Percentiles rank a stretch among this genome's conserved stretches.
These are phyloP conservation scores for Nymphalis polychloros DNA, from an alignment of 2,888 invertebrate species.

Conservation along the genomic window DNA sequence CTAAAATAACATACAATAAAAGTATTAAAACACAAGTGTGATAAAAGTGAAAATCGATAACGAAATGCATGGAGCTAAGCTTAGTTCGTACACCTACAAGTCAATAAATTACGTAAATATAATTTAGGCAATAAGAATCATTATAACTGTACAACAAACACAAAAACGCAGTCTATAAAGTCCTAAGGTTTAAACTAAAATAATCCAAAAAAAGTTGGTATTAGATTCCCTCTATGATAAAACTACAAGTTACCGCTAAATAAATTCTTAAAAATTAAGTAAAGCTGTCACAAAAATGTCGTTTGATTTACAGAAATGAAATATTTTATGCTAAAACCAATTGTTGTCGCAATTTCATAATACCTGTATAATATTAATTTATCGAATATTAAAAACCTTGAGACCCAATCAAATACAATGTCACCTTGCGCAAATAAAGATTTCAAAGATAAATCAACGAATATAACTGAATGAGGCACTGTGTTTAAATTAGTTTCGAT, in stretches of 20 bases:
- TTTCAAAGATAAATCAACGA: neutral
- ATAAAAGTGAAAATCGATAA: conserved; percentile 68
- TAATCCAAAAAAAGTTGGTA: conserved; percentile 41
- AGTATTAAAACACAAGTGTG: conserved; percentile 66
- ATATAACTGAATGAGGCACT: neutral
- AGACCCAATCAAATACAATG: neutral
- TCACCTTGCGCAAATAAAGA: neutral
- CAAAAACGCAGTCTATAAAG: conserved; percentile 43
- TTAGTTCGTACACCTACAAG: conserved; percentile 62
- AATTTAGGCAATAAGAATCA: conserved; percentile 72
- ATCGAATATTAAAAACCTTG: neutral
- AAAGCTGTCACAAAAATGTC: conserved; percentile 64
- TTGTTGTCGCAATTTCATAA: conserved; percentile 1
- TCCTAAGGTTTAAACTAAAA: conserved; percentile 35
- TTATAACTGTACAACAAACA: conserved; percentile 71
- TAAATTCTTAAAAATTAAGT: conserved; percentile 67
- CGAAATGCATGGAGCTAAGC: conserved; percentile 76
- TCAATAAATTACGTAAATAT: conserved; percentile 81
- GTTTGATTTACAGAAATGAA: conserved; percentile 32
- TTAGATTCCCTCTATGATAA: conserved; percentile 31
- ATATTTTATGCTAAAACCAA: conserved; percentile 7
- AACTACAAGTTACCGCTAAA: conserved; percentile 42
- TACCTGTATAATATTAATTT: conserved; percentile 1
- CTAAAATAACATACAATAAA: conserved; percentile 68
- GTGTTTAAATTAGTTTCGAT: neutral